Conservation (phyloP, 2,113 vertebrate species). For the Elanoides forficatus region DNA sequence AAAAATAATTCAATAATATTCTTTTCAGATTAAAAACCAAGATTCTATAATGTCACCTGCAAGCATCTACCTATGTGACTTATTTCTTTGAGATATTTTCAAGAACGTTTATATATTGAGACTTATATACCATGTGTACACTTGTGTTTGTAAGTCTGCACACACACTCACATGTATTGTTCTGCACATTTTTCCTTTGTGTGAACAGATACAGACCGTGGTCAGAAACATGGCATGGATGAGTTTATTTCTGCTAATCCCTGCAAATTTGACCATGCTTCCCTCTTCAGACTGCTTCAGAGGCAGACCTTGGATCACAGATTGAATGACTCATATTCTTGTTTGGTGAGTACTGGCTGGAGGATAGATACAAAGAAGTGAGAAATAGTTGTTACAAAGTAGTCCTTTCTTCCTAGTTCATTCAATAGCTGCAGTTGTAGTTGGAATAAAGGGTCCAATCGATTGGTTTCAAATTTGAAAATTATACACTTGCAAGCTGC, state of each 20-base stretch:
- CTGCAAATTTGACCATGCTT: slow-evolving; percentile 87
- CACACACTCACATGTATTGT: not conserved
- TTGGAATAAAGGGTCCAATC: slow-evolving; percentile 82
- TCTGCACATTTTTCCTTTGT: slow-evolving; percentile 22
- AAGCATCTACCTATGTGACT: not conserved
- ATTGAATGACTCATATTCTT: slow-evolving; percentile 97
- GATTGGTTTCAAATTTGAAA: slow-evolving; percentile 89
- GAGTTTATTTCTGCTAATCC: slow-evolving; percentile 90
- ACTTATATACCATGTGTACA: fast-evolving
- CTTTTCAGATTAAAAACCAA: not conserved
- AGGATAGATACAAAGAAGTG: slow-evolving; percentile 57
- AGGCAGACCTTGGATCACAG: slow-evolving; percentile 90
- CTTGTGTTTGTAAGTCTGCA: not conserved
- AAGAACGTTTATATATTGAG: not conserved
- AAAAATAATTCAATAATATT: not conserved
- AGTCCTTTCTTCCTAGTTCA: slow-evolving; percentile 69
- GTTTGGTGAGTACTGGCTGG: slow-evolving; percentile 84
- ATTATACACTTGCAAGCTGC: slow-evolving; percentile 80
- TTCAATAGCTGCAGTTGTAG: slow-evolving; percentile 74
- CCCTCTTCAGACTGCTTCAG: slow-evolving; percentile 89
- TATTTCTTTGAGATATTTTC: not conserved
- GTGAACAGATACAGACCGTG: slow-evolving; percentile 80
- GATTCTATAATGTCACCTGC: not conserved
- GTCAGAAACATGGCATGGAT: slow-evolving; percentile 92
- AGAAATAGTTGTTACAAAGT: slow-evolving; percentile 72